A percentile compares a stretch with the other conserved stretches of the same genome.
Evolutionary conservation across 2,113 vertebrate genomes (phyloP).

Genomic region (Solenodon paradoxus): DNA sequence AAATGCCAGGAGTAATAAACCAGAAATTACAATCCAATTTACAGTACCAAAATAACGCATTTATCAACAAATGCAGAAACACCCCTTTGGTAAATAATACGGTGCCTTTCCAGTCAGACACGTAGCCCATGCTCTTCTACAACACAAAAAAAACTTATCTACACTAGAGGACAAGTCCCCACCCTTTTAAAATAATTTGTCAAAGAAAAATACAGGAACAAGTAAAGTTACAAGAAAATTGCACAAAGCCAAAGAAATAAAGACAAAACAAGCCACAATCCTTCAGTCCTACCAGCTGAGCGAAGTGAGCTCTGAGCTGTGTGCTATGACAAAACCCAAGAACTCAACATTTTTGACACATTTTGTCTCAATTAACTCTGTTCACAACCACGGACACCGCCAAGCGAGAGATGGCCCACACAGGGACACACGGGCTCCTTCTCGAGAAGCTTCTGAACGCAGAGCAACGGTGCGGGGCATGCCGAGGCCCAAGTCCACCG

Average conservation of each 20-base stretch:
- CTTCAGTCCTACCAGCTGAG: constrained; percentile 37
- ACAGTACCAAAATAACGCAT: constrained; percentile 83
- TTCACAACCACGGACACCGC: not conserved
- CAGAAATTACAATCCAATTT: constrained; percentile 74
- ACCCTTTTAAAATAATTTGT: constrained; percentile 70
- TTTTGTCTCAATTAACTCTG: not conserved
- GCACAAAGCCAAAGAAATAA: constrained; percentile 56
- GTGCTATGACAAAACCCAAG: constrained; percentile 41
- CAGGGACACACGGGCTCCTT: not conserved
- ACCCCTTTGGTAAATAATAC: constrained; percentile 80
- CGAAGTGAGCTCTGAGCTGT: constrained; percentile 43
- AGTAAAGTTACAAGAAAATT: constrained; percentile 51
- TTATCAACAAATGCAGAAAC: constrained; percentile 84
- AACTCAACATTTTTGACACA: constrained; percentile 31
- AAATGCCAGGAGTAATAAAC: constrained; percentile 3
- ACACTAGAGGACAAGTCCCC: constrained; percentile 75
- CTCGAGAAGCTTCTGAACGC: not conserved
- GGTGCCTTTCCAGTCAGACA: constrained; percentile 81
- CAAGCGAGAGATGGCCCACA: not conserved
- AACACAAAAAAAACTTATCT: constrained; percentile 78
- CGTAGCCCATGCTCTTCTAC: constrained; percentile 83
- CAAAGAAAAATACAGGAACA: constrained; percentile 58
- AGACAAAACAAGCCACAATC: constrained; percentile 37
- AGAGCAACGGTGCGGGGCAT: no score
- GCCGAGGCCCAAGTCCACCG: no score